These are phyloP conservation scores for Marasmarcha lunaedactyla DNA, from an alignment of 2,888 invertebrate genomes.

Conservation along the genomic window DNA sequence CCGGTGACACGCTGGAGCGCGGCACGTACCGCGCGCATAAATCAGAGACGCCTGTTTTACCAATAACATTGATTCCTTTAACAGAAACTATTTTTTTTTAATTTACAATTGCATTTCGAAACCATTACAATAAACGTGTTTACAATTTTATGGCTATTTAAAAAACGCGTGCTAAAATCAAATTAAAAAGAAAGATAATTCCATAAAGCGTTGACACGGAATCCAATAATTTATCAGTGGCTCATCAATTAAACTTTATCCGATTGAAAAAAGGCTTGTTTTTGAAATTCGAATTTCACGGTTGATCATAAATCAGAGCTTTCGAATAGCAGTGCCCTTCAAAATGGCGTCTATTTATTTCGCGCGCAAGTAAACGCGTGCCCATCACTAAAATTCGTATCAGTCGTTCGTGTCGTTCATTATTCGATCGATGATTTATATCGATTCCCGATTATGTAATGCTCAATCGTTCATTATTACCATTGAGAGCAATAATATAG, in stretches of 20 bases:
- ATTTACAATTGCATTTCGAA: no score
- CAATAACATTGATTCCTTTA: constrained; percentile 63
- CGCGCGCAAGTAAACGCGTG: constrained; percentile 47
- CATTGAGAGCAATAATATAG: constrained; percentile 18
- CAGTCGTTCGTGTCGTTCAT: constrained; percentile 42
- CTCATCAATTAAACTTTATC: constrained; percentile 23
- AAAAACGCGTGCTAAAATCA: no score
- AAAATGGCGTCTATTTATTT: constrained; percentile 51
- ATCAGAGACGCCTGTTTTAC: constrained; percentile 61
- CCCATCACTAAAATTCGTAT: constrained; percentile 46
- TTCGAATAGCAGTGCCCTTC: constrained; percentile 45
- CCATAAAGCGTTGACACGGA: no score
- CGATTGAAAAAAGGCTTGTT: constrained; percentile 31
- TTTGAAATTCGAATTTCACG: constrained; percentile 43
- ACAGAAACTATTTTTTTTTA: no score
- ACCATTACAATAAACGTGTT: no score
- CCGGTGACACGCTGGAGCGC: constrained; percentile 54
- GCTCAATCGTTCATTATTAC: constrained; percentile 17
- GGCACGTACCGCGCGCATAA: constrained; percentile 57
- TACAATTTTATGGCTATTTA: no score
- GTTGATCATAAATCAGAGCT: constrained; percentile 50
- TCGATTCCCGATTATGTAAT: constrained; percentile 25
- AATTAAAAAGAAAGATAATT: no score
- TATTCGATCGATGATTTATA: constrained; percentile 42
- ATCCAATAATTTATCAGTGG: constrained; percentile 30